phyloP scores from a whole-genome alignment of 2,888 invertebrate species.

The Doris montereyensis region DNA sequence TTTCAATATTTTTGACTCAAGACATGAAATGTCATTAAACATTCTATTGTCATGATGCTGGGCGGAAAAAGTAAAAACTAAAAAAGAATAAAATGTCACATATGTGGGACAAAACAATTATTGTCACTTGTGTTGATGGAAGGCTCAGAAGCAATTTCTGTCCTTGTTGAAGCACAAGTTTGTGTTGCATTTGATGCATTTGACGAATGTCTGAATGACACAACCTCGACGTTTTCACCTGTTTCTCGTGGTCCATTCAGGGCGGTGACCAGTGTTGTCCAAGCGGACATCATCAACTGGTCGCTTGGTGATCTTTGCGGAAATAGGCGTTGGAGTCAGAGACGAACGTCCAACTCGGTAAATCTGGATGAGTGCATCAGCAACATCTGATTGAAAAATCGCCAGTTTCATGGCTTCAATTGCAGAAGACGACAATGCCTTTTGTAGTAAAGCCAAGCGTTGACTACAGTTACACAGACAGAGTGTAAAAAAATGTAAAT shows the following conservation, averaged over 20 bases:
- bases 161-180: slow-evolving; percentile 31
- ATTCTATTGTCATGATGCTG: too few relatives aligned
- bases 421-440: slow-evolving; percentile 34
- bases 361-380: neutral
- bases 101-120: too few relatives aligned
- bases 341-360: neutral
- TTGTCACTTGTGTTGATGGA: too few relatives aligned
- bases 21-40: too few relatives aligned
- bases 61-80: too few relatives aligned
- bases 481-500: slow-evolving; percentile 46
- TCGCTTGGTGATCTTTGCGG: neutral
- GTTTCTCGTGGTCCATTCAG: slow-evolving; percentile 8
- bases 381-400: slow-evolving; percentile 3
- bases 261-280: slow-evolving; percentile 22
- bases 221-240: slow-evolving; percentile 21
- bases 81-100: too few relatives aligned
- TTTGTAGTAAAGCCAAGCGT: slow-evolving; percentile 44
- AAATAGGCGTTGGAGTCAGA: slow-evolving; percentile 9
- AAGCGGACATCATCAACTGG: slow-evolving; percentile 25
- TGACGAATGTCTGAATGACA: neutral
- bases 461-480: slow-evolving; percentile 41
- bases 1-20: too few relatives aligned
- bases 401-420: slow-evolving; percentile 29
- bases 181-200: slow-evolving; percentile 28
- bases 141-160: slow-evolving; percentile 36